These are phyloP conservation scores for Andricus quercusramuli DNA, from an alignment of 2,888 invertebrate species.

Conservation along the genomic window DNA sequence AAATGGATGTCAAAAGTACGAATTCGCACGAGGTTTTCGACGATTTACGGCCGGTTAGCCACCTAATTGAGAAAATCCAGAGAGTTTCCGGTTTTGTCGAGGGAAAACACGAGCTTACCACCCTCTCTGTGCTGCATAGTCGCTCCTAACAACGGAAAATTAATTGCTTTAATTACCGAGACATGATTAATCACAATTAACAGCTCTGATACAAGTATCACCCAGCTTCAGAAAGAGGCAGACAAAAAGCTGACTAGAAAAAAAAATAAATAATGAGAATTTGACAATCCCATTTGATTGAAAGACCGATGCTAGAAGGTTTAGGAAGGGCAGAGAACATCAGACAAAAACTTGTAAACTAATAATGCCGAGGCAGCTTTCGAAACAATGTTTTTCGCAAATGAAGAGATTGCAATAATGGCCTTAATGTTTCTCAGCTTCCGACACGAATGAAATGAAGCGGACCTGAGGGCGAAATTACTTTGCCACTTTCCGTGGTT, in stretches of 20 bases:
- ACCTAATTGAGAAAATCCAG: conserved; percentile 60
- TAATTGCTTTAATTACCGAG: conserved; percentile 76
- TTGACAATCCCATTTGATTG: background rate
- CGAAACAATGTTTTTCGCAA: conserved; percentile 70
- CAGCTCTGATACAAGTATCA: conserved; percentile 61
- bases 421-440: conserved; percentile 68
- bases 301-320: background rate
- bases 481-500: conserved; percentile 73
- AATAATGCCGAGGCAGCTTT: conserved; percentile 35
- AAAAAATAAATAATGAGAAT: background rate
- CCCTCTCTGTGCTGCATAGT: conserved; percentile 48
- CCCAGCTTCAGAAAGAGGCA: conserved; percentile 43
- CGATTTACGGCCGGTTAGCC: conserved; percentile 55
- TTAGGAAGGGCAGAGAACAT: background rate
- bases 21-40: conserved; percentile 45
- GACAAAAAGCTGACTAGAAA: conserved; percentile 39
- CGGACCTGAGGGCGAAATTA: conserved; percentile 70
- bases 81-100: conserved; percentile 56
- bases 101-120: conserved; percentile 55
- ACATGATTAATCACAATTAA: conserved; percentile 77
- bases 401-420: conserved; percentile 77
- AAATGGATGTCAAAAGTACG: conserved; percentile 22
- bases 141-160: conserved; percentile 66
- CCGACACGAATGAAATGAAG: conserved; percentile 49
- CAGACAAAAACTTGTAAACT: background rate